Base-by-base conservation (phyloP, 2,113 vertebrate species). In the Brachyhypopomus occidentalis region DNA sequence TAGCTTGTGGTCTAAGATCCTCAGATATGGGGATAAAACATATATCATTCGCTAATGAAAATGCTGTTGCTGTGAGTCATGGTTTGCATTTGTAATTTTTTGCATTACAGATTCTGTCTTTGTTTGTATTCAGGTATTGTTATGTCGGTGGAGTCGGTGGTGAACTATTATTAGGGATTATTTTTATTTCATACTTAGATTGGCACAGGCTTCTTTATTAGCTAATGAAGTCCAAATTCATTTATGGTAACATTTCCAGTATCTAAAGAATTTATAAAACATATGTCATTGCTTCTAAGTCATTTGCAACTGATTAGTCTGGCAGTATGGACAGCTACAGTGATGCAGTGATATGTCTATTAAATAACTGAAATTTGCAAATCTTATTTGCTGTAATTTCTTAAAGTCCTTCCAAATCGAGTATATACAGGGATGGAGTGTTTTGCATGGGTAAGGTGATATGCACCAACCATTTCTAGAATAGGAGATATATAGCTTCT, bases 241-340 rank as follows among this genome's bases (percentile, higher is more conserved):
- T 72, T 66, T 27, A 64, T 1, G 22, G 77, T 45, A 71, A 67
- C 34, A 45, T 71, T 71, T 41, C 71, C 27, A 20, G 27, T 70
- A 56, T 23, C 30, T 70, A 78, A 58, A 70, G 58, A 45, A 69
- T 78, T 58, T 58, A 58, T 70, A 70, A 38, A 58, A 7, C 14
- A n/a, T 25, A 22, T 41, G 66, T 78, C 56, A 70, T 64, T 36
- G 11, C 2, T 2, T 55, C 8, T 67, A 48, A 69, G 45, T 23
- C 63, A 56, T 67, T 77, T 48, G 41, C 41, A 9, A 48, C 5
- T 48, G 1, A 48, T 48, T 48, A 48, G 5, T 48, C 41, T 48
- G 5, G 41, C 41, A 48, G 41, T 48, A 11, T 48, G 41, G 41
- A 48, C 41, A 48, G 9, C 41, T 9, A 48, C 4, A 48, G 41